Percentiles rank a stretch among this genome's conserved stretches.
These are phyloP conservation scores for Tetraodon nigroviridis DNA, from an alignment of 2,113 vertebrate species.

Conservation along the genomic window DNA sequence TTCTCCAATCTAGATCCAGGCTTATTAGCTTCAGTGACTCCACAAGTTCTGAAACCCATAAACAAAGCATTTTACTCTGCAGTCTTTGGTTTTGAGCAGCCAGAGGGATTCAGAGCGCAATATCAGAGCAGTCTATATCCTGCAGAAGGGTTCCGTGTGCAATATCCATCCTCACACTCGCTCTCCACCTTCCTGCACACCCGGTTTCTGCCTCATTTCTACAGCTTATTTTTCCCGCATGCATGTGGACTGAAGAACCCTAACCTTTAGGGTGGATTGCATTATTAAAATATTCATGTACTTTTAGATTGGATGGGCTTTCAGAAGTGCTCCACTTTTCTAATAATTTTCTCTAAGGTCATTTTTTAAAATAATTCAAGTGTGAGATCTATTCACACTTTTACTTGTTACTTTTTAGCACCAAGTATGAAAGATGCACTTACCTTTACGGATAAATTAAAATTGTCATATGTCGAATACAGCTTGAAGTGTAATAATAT, in stretches of 20 bases:
- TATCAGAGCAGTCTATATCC: slow-evolving; percentile 58
- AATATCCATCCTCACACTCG: slow-evolving; percentile 44
- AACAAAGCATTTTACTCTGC: slow-evolving; percentile 19
- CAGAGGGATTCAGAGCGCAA: slow-evolving; percentile 39
- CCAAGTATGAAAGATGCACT: background rate
- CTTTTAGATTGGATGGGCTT: background rate
- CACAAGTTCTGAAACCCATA: slow-evolving; percentile 11
- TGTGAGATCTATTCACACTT: too few species aligned
- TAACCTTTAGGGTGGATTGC: slow-evolving; percentile 24
- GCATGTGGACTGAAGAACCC: background rate
- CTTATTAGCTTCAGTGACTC: slow-evolving; percentile 27
- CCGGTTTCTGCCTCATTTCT: slow-evolving; percentile 23
- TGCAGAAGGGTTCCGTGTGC: slow-evolving; percentile 36
- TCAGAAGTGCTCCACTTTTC: background rate
- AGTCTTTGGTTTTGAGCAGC: slow-evolving; percentile 23
- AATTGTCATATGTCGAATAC: too few species aligned
- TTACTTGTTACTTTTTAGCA: too few species aligned
- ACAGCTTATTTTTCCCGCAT: slow-evolving; percentile 23
- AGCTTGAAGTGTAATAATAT: too few species aligned
- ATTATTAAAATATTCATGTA: slow-evolving; percentile 10
- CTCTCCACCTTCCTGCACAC: slow-evolving; percentile 4
- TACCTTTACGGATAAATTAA: background rate
- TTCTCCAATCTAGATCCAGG: slow-evolving; percentile 1
- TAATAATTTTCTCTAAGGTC: background rate
- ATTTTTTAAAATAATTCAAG: too few species aligned